Evolutionary conservation across 1,140 invertebrate species (phyloP).

Genomic region (Bombus impatiens): DNA sequence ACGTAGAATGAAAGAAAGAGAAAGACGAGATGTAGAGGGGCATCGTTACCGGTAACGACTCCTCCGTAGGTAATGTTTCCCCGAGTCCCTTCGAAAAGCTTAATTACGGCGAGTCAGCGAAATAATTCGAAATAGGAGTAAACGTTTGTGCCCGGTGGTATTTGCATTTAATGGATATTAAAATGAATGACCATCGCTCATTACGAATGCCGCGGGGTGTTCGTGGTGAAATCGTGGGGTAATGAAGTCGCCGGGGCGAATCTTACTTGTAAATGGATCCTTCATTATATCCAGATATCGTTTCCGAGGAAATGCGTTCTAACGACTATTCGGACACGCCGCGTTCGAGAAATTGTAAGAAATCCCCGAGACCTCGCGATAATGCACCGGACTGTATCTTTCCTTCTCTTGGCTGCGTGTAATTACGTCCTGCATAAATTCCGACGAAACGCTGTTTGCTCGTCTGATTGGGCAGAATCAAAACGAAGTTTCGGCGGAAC

Average conservation of each 20-base stretch:
- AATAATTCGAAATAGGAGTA: constrained; percentile 80
- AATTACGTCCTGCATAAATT: constrained; percentile 41
- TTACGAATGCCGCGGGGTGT: constrained; percentile 78
- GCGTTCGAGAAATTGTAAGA: constrained; percentile 62
- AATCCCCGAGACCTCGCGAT: constrained; percentile 38
- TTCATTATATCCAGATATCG: constrained; percentile 80
- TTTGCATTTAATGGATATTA: constrained; percentile 83
- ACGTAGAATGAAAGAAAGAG: not conserved
- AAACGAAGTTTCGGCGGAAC: constrained; percentile 36
- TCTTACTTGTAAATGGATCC: constrained; percentile 82
- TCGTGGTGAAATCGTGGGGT: constrained; percentile 79
- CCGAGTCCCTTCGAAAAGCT: constrained; percentile 64
- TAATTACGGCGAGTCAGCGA: constrained; percentile 71
- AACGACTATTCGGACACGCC: constrained; percentile 65
- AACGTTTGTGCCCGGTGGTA: constrained; percentile 79
- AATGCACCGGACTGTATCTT: constrained; percentile 25
- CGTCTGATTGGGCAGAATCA: constrained; percentile 25
- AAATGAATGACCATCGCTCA: constrained; percentile 82
- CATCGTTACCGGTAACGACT: constrained; percentile 60
- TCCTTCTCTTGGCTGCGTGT: not conserved
- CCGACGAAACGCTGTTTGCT: not conserved
- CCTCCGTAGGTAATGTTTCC: constrained; percentile 54
- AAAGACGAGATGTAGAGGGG: not conserved
- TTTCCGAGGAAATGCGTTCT: constrained; percentile 74
- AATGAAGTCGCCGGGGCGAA: constrained; percentile 79